Conservation (phyloP, 2,797 vertebrate species). For the Prunella strophiata region DNA sequence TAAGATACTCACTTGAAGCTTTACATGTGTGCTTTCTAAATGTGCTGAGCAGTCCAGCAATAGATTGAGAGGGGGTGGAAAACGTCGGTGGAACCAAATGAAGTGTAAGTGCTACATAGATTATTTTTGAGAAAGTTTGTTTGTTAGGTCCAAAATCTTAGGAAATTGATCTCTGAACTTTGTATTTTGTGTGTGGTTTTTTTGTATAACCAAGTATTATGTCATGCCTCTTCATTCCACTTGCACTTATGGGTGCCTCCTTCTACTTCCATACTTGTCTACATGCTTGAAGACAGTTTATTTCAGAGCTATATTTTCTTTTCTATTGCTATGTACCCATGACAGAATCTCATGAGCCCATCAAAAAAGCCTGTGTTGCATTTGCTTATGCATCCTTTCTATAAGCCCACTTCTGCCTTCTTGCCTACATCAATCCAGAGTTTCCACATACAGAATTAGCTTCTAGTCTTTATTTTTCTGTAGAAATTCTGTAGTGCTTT, state of each 20-base stretch:
- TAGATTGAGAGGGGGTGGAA: constrained; percentile 8
- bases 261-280: neutral
- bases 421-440: neutral
- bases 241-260: neutral
- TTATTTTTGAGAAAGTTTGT: neutral
- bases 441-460: neutral
- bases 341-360: neutral
- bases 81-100: neutral
- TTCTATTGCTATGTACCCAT: neutral
- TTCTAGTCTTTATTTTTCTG: neutral
- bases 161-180: neutral
- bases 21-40: neutral
- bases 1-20: neutral
- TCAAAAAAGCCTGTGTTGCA: neutral
- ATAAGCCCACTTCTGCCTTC: neutral
- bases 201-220: neutral
- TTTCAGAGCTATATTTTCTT: neutral
- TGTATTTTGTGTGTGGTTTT: neutral
- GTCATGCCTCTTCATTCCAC: neutral
- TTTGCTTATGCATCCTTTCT: neutral
- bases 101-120: neutral
- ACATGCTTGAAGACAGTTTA: neutral
- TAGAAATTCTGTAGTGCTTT: neutral
- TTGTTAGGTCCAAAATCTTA: neutral
- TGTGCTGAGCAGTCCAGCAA: neutral